Base-by-base conservation (phyloP, 2,888 invertebrate genomes). In the Apodemia duryi region DNA sequence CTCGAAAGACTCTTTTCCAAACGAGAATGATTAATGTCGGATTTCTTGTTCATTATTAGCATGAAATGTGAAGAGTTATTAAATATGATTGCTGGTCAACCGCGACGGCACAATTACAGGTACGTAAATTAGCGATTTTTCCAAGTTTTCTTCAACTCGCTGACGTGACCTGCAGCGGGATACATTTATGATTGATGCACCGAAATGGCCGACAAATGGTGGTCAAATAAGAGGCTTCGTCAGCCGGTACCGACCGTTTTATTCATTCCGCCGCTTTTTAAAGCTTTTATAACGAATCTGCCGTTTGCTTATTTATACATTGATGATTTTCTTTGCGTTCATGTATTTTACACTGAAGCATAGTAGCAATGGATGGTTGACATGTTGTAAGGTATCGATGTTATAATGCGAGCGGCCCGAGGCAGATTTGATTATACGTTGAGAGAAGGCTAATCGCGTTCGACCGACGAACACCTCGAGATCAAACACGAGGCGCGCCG, bases 401-500 rank as follows among this genome's bases (percentile, higher is more conserved):
- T 70, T 70, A 69, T 76, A 71, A 82, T 84, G 76, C 75, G 77
- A 77, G 81, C 63, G 76, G 86, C 91, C 88, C 79, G 84, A 83
- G 90, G 91, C 91, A 84, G 85, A 84, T 91, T 90, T 91, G 91
- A 91, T 91, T 91, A 91, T 89, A 91, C 86, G 91, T 91, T 90
- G 91, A 86, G 89, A 85, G 88, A 86, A 86, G 88, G 89, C 90
- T 91, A 91, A 91, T 91, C 91, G 91, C 88, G 86, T 86, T 88
- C 85, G 91, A 91, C 91, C 90, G 91, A 82, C 91, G 91, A 90
- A 91, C 91, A 90, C 91, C 91, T 90, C 91, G 91, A 91, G 91
- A 91, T 91, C 91, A 91, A 91, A 91, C 91, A 91, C 91, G 86
- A 89, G 89, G 88, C 91, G 90, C 86, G 90, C 91, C 91, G 91